These are phyloP conservation scores for Gnathonemus longibarbis DNA, from an alignment of 2,113 vertebrate genomes.

Conservation along the genomic window DNA sequence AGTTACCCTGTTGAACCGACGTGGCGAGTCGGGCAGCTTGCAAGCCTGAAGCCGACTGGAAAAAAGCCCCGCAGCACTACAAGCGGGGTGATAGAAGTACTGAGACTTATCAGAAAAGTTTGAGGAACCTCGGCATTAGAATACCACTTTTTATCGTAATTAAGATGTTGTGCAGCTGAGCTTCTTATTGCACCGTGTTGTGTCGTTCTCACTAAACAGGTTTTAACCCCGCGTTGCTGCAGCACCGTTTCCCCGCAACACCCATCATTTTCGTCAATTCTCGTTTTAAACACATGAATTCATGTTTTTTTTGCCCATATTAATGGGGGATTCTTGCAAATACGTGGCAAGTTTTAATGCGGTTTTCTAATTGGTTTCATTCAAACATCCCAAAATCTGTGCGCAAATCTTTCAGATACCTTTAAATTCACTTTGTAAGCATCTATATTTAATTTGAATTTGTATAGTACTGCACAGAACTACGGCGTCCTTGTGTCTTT, in stretches of 20 bases:
- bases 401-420: neutral
- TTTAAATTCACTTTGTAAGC: neutral
- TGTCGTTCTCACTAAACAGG: neutral
- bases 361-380: neutral
- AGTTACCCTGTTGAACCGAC: conserved; percentile 39
- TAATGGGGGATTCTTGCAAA: neutral
- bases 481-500: neutral
- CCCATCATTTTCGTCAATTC: neutral
- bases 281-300: neutral
- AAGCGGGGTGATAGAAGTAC: conserved; percentile 11
- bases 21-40: neutral
- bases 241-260: conserved; percentile 13
- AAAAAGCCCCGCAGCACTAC: conserved; percentile 18
- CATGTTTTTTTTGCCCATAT: neutral
- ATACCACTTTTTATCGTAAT: conserved; percentile 12
- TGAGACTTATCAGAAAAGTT: neutral
- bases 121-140: neutral
- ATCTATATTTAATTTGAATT: neutral
- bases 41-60: neutral
- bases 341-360: neutral
- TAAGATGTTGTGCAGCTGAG: neutral
- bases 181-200: neutral
- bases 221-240: conserved; percentile 5
- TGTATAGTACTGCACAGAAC: neutral
- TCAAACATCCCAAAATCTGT: neutral